Conservation (phyloP, 2,113 vertebrate genomes). For the Regulus satrapa region DNA sequence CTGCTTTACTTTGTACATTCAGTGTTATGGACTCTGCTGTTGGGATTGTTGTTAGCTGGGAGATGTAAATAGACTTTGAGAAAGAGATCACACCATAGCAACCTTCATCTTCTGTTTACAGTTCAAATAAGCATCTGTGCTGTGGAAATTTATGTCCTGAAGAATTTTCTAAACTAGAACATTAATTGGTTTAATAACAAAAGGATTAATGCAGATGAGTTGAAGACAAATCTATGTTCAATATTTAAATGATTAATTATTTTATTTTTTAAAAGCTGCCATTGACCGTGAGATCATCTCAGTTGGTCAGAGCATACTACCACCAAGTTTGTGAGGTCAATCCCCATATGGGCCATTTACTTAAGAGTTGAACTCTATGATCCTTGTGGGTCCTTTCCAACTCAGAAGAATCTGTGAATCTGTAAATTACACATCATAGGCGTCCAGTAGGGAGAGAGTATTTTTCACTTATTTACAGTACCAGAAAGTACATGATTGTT, state of each 20-base stretch:
- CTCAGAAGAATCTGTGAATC: not conserved
- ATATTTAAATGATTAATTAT: not conserved
- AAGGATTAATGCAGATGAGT: not conserved
- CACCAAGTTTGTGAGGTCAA: not conserved
- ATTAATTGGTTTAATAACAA: not conserved
- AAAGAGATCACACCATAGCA: slow-evolving; percentile 49
- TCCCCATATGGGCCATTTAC: not conserved
- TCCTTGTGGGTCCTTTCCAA: not conserved
- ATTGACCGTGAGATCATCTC: not conserved
- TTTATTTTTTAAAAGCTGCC: not conserved
- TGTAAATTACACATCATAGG: not conserved
- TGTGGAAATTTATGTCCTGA: not conserved
- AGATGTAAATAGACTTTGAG: slow-evolving; percentile 34
- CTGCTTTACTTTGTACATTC: not conserved
- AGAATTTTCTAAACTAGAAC: not conserved
- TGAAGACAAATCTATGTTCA: not conserved
- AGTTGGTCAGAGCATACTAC: not conserved
- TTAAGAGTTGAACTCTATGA: not conserved
- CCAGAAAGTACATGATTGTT: not conserved
- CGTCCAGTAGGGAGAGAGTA: not conserved
- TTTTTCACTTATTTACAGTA: not conserved
- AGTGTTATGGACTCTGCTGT: not conserved
- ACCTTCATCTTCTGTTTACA: slow-evolving; percentile 41
- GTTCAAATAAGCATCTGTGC: not conserved
- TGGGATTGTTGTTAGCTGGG: not conserved